Conservation (phyloP, 2,797 vertebrate species). For the Luscinia megarhynchos region DNA sequence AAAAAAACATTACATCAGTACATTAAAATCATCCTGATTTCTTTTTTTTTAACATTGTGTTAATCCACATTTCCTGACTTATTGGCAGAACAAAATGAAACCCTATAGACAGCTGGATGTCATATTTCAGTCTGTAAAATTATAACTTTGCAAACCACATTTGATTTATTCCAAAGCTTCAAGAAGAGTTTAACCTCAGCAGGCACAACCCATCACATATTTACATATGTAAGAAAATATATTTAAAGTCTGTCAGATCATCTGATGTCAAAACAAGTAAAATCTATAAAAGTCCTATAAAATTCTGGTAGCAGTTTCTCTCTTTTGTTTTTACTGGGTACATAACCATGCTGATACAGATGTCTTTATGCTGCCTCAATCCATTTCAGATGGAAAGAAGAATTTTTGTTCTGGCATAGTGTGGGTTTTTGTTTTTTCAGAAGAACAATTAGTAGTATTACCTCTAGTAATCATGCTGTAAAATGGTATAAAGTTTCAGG, state of each 20-base stretch:
- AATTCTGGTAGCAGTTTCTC: neutral
- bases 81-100: neutral
- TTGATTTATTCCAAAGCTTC: neutral
- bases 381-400: neutral
- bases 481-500: neutral
- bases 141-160: neutral
- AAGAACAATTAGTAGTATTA: neutral
- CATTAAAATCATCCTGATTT: neutral
- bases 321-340: neutral
- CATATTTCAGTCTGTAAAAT: neutral
- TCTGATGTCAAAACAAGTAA: neutral
- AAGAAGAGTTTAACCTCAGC: neutral
- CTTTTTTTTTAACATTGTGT: neutral
- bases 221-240: neutral
- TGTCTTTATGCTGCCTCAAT: neutral
- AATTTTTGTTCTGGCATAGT: neutral
- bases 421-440: neutral
- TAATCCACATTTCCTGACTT: constrained; percentile 8
- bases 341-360: neutral
- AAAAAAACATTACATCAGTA: constrained; percentile 40
- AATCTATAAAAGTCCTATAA: neutral
- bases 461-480: neutral
- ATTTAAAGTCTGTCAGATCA: neutral
- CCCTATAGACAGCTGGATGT: neutral
- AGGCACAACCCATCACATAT: neutral